These are phyloP conservation scores for Perognathus longimembris DNA, from an alignment of 2,113 vertebrate species.

Conservation along the genomic window DNA sequence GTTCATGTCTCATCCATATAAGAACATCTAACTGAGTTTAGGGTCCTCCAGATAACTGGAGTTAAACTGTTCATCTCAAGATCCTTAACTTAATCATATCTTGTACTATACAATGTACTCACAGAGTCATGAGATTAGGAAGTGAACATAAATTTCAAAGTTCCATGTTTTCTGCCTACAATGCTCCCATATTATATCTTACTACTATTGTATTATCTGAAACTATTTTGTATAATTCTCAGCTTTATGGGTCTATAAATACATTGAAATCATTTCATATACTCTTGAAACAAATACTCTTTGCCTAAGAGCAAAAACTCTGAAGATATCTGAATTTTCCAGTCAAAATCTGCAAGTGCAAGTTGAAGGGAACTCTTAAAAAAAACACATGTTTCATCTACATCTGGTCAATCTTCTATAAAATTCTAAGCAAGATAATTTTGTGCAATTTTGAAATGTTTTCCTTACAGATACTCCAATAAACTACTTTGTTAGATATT, in stretches of 20 bases:
- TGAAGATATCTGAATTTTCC: slow-evolving; percentile 15
- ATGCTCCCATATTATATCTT: neutral
- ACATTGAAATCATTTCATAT: neutral
- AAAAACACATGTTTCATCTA: neutral
- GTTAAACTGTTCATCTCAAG: neutral
- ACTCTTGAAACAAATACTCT: slow-evolving; percentile 28
- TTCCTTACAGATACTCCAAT: neutral
- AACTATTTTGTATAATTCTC: slow-evolving; percentile 6
- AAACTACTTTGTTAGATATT: neutral
- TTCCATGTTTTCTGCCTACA: neutral
- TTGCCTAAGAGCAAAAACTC: neutral
- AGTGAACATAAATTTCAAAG: neutral
- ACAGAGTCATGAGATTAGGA: no score
- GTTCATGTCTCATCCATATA: neutral
- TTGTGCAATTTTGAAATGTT: slow-evolving; percentile 6
- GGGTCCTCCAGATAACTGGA: neutral
- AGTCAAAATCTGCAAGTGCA: neutral
- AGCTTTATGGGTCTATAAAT: neutral
- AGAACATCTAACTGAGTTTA: neutral
- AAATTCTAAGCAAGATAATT: slow-evolving; percentile 9
- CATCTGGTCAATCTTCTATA: neutral
- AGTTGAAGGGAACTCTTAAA: neutral
- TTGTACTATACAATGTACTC: neutral
- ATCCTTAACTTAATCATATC: neutral
- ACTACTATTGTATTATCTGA: slow-evolving; percentile 28